Evolutionary conservation across 2,797 vertebrate genomes (phyloP).

Genomic region (Stomatorhinus walkeri): DNA sequence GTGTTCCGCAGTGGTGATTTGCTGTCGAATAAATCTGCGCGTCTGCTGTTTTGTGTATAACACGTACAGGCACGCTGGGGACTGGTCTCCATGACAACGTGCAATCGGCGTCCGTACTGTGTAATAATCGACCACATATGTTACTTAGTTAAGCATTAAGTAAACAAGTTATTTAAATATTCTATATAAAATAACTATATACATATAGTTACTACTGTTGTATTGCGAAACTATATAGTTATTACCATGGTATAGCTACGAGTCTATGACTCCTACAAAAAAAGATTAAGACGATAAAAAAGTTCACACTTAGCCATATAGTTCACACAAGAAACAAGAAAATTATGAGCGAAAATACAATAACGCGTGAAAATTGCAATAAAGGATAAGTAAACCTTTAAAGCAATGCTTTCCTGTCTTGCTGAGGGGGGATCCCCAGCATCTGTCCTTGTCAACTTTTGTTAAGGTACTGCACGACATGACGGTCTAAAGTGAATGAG

Average conservation of each 20-base stretch:
- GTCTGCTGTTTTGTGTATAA: not conserved
- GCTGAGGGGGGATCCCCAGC: not conserved
- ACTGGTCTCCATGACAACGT: conserved; percentile 17
- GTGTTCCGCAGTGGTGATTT: not conserved
- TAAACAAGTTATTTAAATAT: not conserved
- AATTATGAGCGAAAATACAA: not conserved
- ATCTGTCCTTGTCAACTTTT: not conserved
- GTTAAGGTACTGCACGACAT: not conserved
- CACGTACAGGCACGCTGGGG: not conserved
- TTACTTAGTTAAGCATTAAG: not conserved
- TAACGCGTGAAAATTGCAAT: not conserved
- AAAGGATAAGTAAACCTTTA: not conserved
- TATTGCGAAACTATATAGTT: not conserved
- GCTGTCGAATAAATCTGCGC: not conserved
- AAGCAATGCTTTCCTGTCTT: not conserved
- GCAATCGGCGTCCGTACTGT: not conserved
- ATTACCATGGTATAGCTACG: not conserved
- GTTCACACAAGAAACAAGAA: not conserved
- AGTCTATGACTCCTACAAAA: not conserved
- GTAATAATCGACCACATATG: not conserved
- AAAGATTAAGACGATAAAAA: not conserved
- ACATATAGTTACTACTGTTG: not conserved
- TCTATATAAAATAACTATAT: not conserved
- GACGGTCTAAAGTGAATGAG: not conserved
- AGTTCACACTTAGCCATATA: not conserved